Base-by-base conservation (phyloP, 2,113 vertebrate genomes). In the Poeciliopsis turrubarensis region DNA sequence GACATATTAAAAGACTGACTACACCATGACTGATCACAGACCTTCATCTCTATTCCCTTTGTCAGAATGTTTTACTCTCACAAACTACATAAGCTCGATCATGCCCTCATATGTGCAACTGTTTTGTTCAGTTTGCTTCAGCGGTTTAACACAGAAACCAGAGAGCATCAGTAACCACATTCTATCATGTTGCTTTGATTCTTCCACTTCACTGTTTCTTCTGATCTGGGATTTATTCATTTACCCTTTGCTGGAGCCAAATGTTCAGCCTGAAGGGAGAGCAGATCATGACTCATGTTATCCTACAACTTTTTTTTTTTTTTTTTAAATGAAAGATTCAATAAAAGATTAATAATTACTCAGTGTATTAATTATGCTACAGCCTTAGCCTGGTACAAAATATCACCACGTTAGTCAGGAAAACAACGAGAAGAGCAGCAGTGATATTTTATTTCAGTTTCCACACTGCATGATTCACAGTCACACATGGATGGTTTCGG, bases 391-490 rank as follows among this genome's bases (percentile, higher is more conserved):
- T 81, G 66, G 65, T 9, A 70, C 5, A 13, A 72, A 63, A 65
- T 60, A 7, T 29, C 31, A 66, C 41, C 1, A 37, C n/a, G 13
- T 65, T 27, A 22, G 22, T 19, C 32, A 68, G 61, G 9, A 9
- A 25, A 57, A 57, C 51, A 57, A 0, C 1, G 22, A 54, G 51
- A 54, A 1, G 51, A 54, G 22, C 51, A 25, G 51, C 8, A 54
- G 19, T 8, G 51, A 57, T 57, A n/a, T n/a, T 57, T 10, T 57
- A 57, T 2, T 57, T 57, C 29, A 22, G 63, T 78, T 73, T 68
- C 29, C 41, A 54, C 41, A 70, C 44, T 32, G 75, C 64, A 47
- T 68, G 19, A 73, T 19, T 74, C 77, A 64, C 71, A 79, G 73
- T 65, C 19, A 60, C 65, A 68, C 4, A 3, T 29, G 30, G 75